Percentiles rank a stretch among this genome's conserved stretches.
Evolutionary conservation across 2,113 vertebrate genomes (phyloP).

Genomic region (Rafetus swinhoei): DNA sequence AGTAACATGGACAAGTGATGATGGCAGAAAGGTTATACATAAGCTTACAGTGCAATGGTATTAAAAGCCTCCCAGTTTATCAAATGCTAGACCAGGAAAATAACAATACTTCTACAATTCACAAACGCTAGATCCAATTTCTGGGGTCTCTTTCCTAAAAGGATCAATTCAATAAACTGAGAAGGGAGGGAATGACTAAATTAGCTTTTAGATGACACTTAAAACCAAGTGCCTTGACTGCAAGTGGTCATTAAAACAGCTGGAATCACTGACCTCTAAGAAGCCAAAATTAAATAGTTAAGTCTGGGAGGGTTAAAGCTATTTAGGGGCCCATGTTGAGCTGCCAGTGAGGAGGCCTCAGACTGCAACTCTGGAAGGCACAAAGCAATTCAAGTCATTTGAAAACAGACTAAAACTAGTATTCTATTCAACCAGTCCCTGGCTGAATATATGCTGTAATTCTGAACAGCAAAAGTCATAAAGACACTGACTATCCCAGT

Average conservation of each 20-base stretch:
- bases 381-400: background rate
- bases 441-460: background rate
- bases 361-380: background rate
- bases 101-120: fast-evolving
- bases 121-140: background rate
- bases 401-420: background rate
- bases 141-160: background rate
- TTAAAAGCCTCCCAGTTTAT: background rate
- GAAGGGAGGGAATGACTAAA: background rate
- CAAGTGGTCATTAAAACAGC: background rate
- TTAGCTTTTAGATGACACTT: background rate
- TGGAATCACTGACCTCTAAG: background rate
- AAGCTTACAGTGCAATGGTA: background rate
- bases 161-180: background rate
- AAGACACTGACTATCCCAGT: background rate
- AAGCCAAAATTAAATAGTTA: background rate
- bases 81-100: background rate
- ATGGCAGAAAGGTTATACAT: fast-evolving
- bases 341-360: background rate
- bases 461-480: background rate
- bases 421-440: background rate
- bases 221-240: background rate
- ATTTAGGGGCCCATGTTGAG: background rate
- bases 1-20: background rate
- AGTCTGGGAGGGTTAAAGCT: background rate